Conservation (phyloP, 53 echinoderm and acorn worm genomes). For the Arbacia lixula region DNA sequence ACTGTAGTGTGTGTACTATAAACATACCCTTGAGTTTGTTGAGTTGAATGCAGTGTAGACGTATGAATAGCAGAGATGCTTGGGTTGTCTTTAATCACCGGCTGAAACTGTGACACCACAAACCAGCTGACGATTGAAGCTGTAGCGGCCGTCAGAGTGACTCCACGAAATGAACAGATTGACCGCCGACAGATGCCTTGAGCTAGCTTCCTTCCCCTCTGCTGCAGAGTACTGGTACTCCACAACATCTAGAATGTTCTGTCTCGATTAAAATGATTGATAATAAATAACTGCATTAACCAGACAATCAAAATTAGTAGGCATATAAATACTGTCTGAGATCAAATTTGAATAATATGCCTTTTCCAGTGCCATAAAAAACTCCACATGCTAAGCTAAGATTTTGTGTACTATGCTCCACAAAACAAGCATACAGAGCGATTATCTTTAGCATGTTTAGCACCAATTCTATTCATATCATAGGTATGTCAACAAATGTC, state of each 20-base stretch:
- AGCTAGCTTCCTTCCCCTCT: constrained; percentile 3
- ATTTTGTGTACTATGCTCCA: too few relatives aligned
- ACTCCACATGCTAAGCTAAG: too few relatives aligned
- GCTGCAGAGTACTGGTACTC: not conserved
- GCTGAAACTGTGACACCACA: constrained; percentile 1
- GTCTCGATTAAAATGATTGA: not conserved
- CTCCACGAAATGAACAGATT: not conserved
- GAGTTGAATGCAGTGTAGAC: not conserved
- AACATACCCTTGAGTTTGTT: not conserved
- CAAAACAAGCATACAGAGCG: too few relatives aligned
- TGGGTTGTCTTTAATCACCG: not conserved
- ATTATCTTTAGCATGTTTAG: too few relatives aligned
- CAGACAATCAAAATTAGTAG: not conserved
- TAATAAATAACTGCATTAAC: not conserved
- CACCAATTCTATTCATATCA: too few relatives aligned
- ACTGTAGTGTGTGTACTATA: not conserved
- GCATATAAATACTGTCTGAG: not conserved
- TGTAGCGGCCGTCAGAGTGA: constrained; percentile 13
- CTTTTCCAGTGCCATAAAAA: too few relatives aligned
- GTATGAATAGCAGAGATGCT: not conserved
- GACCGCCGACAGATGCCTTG: not conserved
- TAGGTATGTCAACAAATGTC: too few relatives aligned
- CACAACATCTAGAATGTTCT: constrained; percentile 13
- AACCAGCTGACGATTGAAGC: constrained; percentile 41
- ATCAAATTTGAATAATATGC: not conserved